Evolutionary conservation across 2,797 vertebrate species (phyloP).

Genomic region (Anniella stebbinsi): DNA sequence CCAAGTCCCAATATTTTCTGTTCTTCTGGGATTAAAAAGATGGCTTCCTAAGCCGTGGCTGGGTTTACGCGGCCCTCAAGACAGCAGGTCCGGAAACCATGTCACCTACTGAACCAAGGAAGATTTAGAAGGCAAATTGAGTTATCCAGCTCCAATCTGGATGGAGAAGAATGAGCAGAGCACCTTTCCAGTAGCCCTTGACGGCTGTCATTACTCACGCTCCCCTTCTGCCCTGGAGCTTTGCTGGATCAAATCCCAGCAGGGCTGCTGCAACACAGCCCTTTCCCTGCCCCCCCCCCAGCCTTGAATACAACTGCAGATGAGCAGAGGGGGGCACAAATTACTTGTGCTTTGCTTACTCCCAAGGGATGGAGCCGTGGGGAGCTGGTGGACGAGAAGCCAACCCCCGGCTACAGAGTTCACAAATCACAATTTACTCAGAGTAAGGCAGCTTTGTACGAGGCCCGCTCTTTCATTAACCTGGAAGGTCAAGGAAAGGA

Average conservation of each 20-base stretch:
- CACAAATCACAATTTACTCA: background rate
- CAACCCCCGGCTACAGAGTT: too few relatives aligned
- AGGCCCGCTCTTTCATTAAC: slow-evolving; percentile 30
- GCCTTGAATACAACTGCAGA: background rate
- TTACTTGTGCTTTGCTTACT: background rate
- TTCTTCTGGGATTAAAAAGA: background rate
- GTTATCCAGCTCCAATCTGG: background rate
- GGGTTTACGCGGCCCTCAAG: background rate
- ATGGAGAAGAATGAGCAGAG: background rate
- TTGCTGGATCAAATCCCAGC: background rate
- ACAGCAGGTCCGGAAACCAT: background rate
- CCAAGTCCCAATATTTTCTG: background rate
- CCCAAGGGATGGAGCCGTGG: background rate
- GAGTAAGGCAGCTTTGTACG: background rate
- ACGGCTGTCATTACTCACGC: background rate
- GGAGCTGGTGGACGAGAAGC: background rate
- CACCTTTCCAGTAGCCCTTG: background rate
- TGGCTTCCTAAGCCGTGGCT: background rate
- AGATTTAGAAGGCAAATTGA: background rate
- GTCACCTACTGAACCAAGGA: background rate
- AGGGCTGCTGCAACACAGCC: too few relatives aligned
- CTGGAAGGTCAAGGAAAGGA: background rate
- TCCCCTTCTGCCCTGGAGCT: background rate
- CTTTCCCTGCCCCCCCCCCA: too few relatives aligned
- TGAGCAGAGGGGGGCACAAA: background rate